Base-by-base conservation (phyloP, 2,113 vertebrate genomes). In the Platycercus adscitus region DNA sequence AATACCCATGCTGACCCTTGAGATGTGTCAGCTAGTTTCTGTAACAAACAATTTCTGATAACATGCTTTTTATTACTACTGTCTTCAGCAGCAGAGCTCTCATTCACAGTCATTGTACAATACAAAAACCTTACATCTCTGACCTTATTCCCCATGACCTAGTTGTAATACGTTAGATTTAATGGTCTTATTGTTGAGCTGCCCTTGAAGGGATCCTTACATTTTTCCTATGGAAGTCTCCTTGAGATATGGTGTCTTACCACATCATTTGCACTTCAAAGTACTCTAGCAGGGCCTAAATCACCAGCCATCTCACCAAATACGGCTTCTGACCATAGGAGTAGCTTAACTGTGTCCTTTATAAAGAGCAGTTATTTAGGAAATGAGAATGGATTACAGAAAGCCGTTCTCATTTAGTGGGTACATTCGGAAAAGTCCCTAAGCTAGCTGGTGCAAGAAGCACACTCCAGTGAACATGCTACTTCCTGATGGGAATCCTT, bases 41-140 rank as follows among this genome's bases (percentile, higher is more conserved):
- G 73, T 61, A 92, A 92, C 93, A 95, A 93, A 96, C 94, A 61
- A 85, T 81, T 89, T 89, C 77, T 85, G 95, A 92, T 89, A 89
- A 82, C 5, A 3, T 65, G 56, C 46, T 64, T 95, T 93, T 95
- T 91, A 91, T 87, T 73, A 17, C 81, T 53, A 52, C 70, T 81
- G 2, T 64, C 73, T 85, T 83, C 81, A 76, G 70, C 0, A 0
- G 19, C 84, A 87, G 83, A 61, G 78, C 56, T 91, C 78, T 92
- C 84, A 95, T 95, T 96, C 91, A 41, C 86, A 95, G 95, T 87
- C 91, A 72, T 28, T 2, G 21, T 69, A 85, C 69, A 52, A 16
- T 17, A 76, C 61, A 43, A 64, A 77, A 91, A 25, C 89, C 73
- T 91, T 81, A 83, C 41, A 65, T 79, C 81, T 81, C 94, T 96